These are phyloP conservation scores for Meta bourneti DNA, from an alignment of 2,888 invertebrate genomes.

Conservation along the genomic window DNA sequence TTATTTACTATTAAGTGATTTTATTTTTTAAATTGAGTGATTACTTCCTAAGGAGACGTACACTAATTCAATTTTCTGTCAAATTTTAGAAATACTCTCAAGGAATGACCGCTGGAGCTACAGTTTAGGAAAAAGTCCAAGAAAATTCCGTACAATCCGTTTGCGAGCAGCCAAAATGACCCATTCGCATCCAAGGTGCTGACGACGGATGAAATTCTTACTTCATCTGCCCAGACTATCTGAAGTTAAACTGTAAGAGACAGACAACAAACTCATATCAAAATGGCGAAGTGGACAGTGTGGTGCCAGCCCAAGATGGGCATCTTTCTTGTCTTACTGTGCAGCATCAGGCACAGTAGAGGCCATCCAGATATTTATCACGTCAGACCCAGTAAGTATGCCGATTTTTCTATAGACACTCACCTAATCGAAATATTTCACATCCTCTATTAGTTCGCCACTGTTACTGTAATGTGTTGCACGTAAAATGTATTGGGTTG, in stretches of 20 bases:
- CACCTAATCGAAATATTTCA: not conserved
- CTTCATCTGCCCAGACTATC: not conserved
- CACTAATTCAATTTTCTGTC: no score
- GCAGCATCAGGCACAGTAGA: not conserved
- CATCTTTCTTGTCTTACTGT: constrained; percentile 1
- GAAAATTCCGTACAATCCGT: no score
- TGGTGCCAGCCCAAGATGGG: not conserved
- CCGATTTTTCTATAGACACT: not conserved
- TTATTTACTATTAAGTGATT: no score
- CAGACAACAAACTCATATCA: not conserved
- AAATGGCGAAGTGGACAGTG: constrained; percentile 42
- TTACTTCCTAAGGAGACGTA: no score
- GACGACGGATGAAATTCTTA: not conserved
- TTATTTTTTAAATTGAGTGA: no score
- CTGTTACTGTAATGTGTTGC: no score
- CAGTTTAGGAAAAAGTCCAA: no score
- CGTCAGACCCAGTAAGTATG: constrained; percentile 57
- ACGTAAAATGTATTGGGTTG: no score
- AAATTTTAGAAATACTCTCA: no score
- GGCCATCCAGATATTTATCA: constrained; percentile 65
- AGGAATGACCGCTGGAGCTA: no score
- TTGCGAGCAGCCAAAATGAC: not conserved
- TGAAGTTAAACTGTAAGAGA: not conserved
- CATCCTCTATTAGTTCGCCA: no score
- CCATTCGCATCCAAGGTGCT: not conserved